Evolutionary conservation across 2,888 invertebrate species (phyloP), one percentile per base, ranked within the genome.

Genomic region (Stramonita haemastoma): DNA sequence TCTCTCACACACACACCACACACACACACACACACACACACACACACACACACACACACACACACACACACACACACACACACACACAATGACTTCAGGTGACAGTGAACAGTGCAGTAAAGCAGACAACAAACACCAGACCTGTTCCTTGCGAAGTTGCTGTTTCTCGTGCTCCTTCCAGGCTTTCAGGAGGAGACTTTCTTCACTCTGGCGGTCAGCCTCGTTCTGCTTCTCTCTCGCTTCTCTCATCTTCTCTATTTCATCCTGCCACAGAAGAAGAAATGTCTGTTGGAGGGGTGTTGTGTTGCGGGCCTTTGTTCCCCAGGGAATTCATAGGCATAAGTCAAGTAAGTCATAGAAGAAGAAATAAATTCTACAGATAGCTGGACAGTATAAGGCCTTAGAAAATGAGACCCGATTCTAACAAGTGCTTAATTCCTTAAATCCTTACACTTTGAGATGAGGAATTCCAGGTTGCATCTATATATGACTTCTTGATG

Each of bases 141-240:
- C 81, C 81, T 90, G 81, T 87, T 89, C 89, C 56, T 22, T 46
- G 1, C 73, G 66, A 6, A 85, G 70, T 29, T 73, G 89, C n/a
- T 84, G 95, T 94, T 94, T 93, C 87, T 95, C 93, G 89, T 93
- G 90, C 26, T 91, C 86, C 73, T 92, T 93, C 87, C 89, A 86
- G 13, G 93, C 93, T 83, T 92, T 93, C 46, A 95, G 79, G 4
- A 95, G 90, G 17, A 94, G 92, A 73, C 92, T 92, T 34, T 95
- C 95, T 84, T 94, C 95, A 87, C 92, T 90, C 56, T 91, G 87
- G 60, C 94, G 91, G 90, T 95, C 95, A 46, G 95, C 94, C 86
- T 94, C 93, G 34, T 90, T 91, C 91, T 94, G 94, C 17, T 91
- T 89, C 29, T 94, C 92, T 86, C 92, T 87, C 0, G 93, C 93